Evolutionary conservation across 2,113 vertebrate species (phyloP), one percentile per base, ranked within the genome.

Genomic region (Mustelus asterias): DNA sequence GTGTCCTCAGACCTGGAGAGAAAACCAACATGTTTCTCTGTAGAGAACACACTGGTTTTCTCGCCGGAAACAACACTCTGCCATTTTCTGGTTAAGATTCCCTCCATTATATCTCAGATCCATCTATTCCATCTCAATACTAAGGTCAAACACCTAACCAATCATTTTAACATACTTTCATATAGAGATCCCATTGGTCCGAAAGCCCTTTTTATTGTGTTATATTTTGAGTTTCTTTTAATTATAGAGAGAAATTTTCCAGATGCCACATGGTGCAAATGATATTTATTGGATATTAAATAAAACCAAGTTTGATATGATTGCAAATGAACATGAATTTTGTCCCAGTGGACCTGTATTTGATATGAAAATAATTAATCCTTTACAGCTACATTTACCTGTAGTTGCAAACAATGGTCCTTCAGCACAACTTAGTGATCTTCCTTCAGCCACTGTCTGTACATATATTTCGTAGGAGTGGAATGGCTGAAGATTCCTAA

Each of bases 391-490:
- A 90, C 10, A 54, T 63, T 96, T 97, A 99, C 98, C 98, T 97
- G 98, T 99, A 96, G 97, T 96, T 26, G 97, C 96, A 96, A 96
- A 96, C 95, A 98, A 54, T 95, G 97, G 96, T 8, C 95, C 96
- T 95, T 97, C 97, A 1, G 97, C 96, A 96, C 97, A 98, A 96
- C 98, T 99, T 96, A 97, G 96, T 96, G 98, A 97, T 96, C 98
- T 98, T 67, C 96, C 97, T 83, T 96, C 96, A 86, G 98, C 97
- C 95, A 98, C 96, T 0, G 97, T 97, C 96, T 98, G 97, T 63
- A 99, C 96, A 96, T 97, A 97, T 58, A 99, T n/a, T 60, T 95
- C 96, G 97, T 99, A 99, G 54, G 96, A 97, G 96, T 97, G 98
- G 96, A 97, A 98, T n/a, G 98, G 96, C 96, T 97, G 97, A 86